Evolutionary conservation across 2,888 invertebrate genomes (phyloP).

Genomic region (Volucella inflata): DNA sequence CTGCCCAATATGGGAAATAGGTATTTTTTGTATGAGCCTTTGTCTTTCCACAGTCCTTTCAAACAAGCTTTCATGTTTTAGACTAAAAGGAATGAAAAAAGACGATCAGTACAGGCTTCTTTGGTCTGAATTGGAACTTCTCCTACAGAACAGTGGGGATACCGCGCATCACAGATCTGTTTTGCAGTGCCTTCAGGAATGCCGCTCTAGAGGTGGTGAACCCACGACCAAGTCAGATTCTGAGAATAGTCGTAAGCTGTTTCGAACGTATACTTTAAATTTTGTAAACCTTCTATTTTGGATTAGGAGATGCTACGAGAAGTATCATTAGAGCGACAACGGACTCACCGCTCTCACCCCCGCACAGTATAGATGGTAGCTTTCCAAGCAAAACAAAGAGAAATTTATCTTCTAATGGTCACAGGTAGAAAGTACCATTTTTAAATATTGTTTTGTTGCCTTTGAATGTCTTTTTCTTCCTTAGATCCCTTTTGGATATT

Average conservation of each 20-base stretch:
- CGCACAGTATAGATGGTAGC: slow-evolving; percentile 84
- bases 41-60: not conserved
- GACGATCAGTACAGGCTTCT: slow-evolving; percentile 96
- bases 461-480: not conserved
- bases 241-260: slow-evolving; percentile 81
- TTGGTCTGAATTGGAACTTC: slow-evolving; percentile 94
- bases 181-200: slow-evolving; percentile 92
- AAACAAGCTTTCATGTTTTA: slow-evolving; percentile 48
- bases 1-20: slow-evolving; percentile 88
- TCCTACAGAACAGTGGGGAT: slow-evolving; percentile 91
- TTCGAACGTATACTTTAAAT: not conserved
- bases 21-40: slow-evolving; percentile 78
- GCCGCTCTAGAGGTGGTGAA: slow-evolving; percentile 85
- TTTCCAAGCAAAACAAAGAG: slow-evolving; percentile 78
- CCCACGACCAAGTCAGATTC: slow-evolving; percentile 86
- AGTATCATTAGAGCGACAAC: slow-evolving; percentile 90
- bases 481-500: slow-evolving; percentile 85
- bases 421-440: slow-evolving; percentile 76
- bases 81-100: slow-evolving; percentile 85
- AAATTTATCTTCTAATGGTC: slow-evolving; percentile 79
- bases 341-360: slow-evolving; percentile 94
- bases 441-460: not conserved
- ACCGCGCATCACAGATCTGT: slow-evolving; percentile 91
- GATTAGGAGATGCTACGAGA: slow-evolving; percentile 77
- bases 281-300: not conserved